Percentiles rank a stretch among this genome's conserved stretches.
Evolutionary conservation across 2,113 vertebrate genomes (phyloP).

Genomic region (Catharus minimus): DNA sequence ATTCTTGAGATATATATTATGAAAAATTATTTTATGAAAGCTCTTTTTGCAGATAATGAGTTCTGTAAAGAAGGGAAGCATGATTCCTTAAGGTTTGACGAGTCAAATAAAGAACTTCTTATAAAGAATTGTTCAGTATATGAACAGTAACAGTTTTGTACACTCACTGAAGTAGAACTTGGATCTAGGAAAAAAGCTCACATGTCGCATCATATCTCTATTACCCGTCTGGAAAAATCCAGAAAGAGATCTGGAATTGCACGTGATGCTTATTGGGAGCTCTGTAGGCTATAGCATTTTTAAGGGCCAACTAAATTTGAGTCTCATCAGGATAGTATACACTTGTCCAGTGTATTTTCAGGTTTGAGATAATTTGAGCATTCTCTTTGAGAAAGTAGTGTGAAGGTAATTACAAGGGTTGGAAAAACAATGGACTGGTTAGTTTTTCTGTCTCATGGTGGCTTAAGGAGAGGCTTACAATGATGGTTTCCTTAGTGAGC

Average conservation of each 20-base stretch:
- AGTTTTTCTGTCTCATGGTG: neutral
- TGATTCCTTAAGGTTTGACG: neutral
- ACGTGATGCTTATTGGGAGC: accelerated
- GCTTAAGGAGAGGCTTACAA: neutral
- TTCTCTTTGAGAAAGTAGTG: neutral
- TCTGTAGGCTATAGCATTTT: neutral
- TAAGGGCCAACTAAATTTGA: neutral
- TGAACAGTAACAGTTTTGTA: neutral
- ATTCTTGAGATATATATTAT: neutral
- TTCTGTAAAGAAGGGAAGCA: neutral
- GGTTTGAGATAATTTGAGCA: neutral
- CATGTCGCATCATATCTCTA: neutral
- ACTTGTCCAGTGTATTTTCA: neutral
- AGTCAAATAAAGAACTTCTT: neutral
- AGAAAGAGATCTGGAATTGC: neutral
- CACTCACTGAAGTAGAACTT: neutral
- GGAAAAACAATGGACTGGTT: neutral
- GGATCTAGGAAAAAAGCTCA: neutral
- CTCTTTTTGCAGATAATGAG: neutral
- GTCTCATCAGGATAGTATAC: neutral
- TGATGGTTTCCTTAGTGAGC: neutral
- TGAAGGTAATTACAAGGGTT: neutral
- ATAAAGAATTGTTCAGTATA: neutral
- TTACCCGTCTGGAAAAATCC: neutral
- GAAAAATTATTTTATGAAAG: neutral